Evolutionary conservation across 2,113 vertebrate genomes (phyloP).

Genomic region (Helogale parvula): DNA sequence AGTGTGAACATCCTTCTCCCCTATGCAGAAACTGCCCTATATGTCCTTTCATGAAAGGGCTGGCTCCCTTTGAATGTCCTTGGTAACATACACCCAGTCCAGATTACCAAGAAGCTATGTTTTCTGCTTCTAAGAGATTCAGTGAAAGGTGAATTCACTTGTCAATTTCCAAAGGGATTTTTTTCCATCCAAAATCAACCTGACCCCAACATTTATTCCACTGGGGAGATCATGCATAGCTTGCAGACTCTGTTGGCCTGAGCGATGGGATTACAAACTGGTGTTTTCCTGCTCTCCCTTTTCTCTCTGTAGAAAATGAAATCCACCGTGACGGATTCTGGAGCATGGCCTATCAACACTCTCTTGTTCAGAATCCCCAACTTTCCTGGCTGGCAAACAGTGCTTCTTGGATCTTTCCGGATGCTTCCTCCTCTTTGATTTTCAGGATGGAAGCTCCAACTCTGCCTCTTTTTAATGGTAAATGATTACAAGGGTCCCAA

Average conservation of each 20-base stretch:
- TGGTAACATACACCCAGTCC: fast-evolving
- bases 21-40: neutral
- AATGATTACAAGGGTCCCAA: neutral
- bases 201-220: too few relatives aligned
- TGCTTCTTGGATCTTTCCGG: neutral
- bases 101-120: neutral
- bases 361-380: neutral
- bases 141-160: neutral
- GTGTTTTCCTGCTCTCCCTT: neutral
- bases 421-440: neutral
- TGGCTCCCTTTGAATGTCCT: neutral
- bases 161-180: neutral
- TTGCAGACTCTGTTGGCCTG: neutral
- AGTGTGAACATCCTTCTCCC: fast-evolving
- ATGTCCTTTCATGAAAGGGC: too few relatives aligned
- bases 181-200: neutral
- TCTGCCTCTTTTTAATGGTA: neutral
- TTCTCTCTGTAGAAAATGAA: neutral
- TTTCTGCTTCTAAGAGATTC: neutral
- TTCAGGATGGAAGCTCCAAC: neutral
- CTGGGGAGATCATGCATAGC: too few relatives aligned
- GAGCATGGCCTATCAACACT: fast-evolving
- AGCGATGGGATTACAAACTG: neutral
- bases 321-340: neutral
- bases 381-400: neutral